phyloP scores from a whole-genome alignment of 2,888 invertebrate genomes.

The Eretmocerus hayati region DNA sequence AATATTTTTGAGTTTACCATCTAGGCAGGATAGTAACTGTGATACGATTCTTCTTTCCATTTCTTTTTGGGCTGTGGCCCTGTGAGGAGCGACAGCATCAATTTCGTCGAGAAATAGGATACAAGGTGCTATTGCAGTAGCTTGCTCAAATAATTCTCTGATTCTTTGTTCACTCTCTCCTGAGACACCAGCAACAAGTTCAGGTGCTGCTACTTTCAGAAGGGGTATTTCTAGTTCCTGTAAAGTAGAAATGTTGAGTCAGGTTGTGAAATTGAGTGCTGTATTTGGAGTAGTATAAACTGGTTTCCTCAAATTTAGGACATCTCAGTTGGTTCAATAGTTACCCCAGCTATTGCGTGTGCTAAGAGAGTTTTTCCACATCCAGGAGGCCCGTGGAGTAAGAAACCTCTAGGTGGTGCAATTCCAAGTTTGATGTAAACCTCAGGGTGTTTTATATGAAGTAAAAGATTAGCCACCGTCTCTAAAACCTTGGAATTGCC shows the following conservation, averaged over 20 bases:
- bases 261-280: no score
- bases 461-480: constrained; percentile 66
- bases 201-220: constrained; percentile 83
- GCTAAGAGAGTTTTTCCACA: constrained; percentile 84
- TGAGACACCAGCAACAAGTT: constrained; percentile 88
- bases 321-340: no score
- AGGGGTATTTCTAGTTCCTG: constrained; percentile 80
- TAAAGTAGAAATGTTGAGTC: no score
- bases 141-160: constrained; percentile 83
- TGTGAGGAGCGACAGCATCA: constrained; percentile 88
- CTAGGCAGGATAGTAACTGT: constrained; percentile 82
- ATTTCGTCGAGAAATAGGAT: constrained; percentile 94
- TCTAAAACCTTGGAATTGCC: constrained; percentile 70
- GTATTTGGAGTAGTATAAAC: no score
- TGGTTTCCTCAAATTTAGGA: no score
- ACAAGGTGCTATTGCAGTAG: constrained; percentile 67
- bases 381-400: constrained; percentile 94
- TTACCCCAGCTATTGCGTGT: constrained; percentile 73
- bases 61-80: constrained; percentile 84
- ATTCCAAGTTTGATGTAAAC: constrained; percentile 80
- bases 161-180: constrained; percentile 94
- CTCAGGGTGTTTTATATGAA: constrained; percentile 85
- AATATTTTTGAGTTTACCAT: constrained; percentile 52
- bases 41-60: constrained; percentile 96
- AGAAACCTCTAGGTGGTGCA: constrained; percentile 80